A percentile compares a stretch with the other conserved stretches of the same genome.
phyloP scores from a whole-genome alignment of 2,797 vertebrate species.

The Acrocephalus scirpaceus region DNA sequence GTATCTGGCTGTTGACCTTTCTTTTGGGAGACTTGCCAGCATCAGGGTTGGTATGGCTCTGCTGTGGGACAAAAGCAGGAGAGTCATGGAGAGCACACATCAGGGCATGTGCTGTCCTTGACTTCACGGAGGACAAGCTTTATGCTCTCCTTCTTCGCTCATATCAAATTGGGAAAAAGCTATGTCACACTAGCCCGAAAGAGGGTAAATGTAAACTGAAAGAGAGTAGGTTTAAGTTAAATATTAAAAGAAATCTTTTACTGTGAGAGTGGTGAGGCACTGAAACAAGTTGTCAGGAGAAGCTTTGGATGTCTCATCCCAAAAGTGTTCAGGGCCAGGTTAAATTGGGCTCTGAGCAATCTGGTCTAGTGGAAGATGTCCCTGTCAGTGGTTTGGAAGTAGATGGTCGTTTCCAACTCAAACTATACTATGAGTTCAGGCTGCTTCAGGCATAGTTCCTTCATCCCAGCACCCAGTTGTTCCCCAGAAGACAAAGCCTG shows the following conservation, averaged over 20 bases:
- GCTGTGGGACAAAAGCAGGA: neutral
- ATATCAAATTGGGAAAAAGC: neutral
- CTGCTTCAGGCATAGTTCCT: neutral
- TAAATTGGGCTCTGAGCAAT: neutral
- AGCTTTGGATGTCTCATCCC: neutral
- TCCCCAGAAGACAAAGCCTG: neutral
- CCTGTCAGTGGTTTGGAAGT: neutral
- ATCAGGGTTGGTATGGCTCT: neutral
- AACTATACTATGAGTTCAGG: neutral
- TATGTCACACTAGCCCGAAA: neutral
- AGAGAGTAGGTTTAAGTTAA: neutral
- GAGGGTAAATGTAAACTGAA: neutral
- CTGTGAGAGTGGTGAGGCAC: neutral
- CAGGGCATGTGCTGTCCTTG: neutral
- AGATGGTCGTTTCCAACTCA: neutral
- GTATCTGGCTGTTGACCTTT: neutral
- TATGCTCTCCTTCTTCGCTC: neutral
- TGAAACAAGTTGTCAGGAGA: neutral
- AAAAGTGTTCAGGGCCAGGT: neutral
- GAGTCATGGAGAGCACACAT: fast-evolving
- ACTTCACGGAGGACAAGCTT: neutral
- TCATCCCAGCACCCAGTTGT: neutral
- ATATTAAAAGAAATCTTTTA: neutral
- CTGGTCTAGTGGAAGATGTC: neutral
- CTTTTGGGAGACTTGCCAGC: neutral